Conservation (phyloP, 2,797 vertebrate genomes). For the Graptemys geographica region DNA sequence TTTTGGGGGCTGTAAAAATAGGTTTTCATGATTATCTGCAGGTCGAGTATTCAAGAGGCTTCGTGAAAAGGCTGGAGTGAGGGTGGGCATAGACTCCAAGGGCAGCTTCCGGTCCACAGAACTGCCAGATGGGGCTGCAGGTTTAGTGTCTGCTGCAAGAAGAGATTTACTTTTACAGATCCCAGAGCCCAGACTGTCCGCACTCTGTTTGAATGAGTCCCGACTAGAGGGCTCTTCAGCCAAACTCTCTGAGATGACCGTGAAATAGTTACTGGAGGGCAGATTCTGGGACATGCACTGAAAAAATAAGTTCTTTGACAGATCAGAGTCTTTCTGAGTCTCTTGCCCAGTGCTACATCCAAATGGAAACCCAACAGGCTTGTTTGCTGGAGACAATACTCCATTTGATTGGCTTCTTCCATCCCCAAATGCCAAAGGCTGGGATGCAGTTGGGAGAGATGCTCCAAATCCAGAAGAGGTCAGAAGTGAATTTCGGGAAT, state of each 20-base stretch:
- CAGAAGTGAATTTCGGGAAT: slow-evolving; percentile 83
- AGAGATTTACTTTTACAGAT: slow-evolving; percentile 80
- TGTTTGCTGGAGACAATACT: slow-evolving; percentile 85
- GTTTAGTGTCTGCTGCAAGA: slow-evolving; percentile 85
- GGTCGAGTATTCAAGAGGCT: slow-evolving; percentile 85
- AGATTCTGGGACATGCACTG: slow-evolving; percentile 96
- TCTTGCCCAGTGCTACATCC: slow-evolving; percentile 85
- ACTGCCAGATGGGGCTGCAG: slow-evolving; percentile 86
- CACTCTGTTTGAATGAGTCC: slow-evolving; percentile 88
- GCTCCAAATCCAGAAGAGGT: slow-evolving; percentile 88
- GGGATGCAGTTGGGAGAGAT: slow-evolving; percentile 80
- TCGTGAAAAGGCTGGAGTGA: slow-evolving; percentile 89
- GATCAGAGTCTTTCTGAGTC: slow-evolving; percentile 85
- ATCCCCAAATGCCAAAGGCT: slow-evolving; percentile 82
- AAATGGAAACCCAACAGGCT: slow-evolving; percentile 90
- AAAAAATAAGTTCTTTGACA: slow-evolving; percentile 97
- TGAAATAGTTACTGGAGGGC: slow-evolving; percentile 93
- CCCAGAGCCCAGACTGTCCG: slow-evolving; percentile 81
- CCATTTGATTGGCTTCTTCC: slow-evolving; percentile 88
- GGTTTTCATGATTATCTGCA: slow-evolving; percentile 93
- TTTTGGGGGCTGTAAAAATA: slow-evolving; percentile 95
- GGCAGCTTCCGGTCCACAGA: slow-evolving; percentile 85
- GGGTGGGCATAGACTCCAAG: slow-evolving; percentile 87
- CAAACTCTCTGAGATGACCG: slow-evolving; percentile 90
- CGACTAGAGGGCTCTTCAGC: slow-evolving; percentile 87